Percentiles rank a stretch among this genome's conserved stretches.
Evolutionary conservation across 2,888 invertebrate species (phyloP).

Genomic region (Himalopsyche japonica): DNA sequence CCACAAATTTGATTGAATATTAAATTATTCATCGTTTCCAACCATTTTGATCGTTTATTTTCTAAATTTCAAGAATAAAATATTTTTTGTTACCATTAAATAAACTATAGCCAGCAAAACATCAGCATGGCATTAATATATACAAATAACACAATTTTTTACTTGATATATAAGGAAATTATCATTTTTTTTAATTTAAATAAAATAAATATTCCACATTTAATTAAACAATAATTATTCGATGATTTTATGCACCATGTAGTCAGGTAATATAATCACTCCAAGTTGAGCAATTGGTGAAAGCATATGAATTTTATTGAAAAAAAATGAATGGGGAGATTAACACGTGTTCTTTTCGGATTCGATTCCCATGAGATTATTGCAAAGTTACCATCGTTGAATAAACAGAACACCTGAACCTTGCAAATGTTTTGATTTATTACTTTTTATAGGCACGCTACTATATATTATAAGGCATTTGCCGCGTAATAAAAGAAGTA

Average conservation of each 20-base stretch:
- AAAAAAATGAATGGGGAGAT: slow-evolving; percentile 20
- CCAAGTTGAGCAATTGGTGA: background rate
- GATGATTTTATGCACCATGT: background rate
- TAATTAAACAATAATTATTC: background rate
- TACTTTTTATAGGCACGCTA: background rate
- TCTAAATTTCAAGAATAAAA: too few relatives aligned
- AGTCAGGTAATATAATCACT: background rate
- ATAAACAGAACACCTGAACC: slow-evolving; percentile 1
- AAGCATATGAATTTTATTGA: background rate
- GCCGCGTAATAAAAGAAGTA: background rate
- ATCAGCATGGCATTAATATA: too few relatives aligned
- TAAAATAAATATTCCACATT: too few relatives aligned
- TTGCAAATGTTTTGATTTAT: slow-evolving; percentile 13
- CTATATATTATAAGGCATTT: background rate
- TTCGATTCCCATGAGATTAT: slow-evolving; percentile 27
- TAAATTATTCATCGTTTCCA: too few relatives aligned
- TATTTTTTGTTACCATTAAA: too few relatives aligned
- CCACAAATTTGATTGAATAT: too few relatives aligned
- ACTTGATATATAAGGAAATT: too few relatives aligned
- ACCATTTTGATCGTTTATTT: too few relatives aligned
- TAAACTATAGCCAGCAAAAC: too few relatives aligned
- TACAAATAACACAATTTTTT: too few relatives aligned
- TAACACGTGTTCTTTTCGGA: slow-evolving; percentile 25
- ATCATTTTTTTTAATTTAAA: too few relatives aligned
- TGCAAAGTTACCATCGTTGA: slow-evolving; percentile 10